These are phyloP conservation scores for Leptobrachium leishanense DNA, from an alignment of 2,113 vertebrate species.

Conservation along the genomic window DNA sequence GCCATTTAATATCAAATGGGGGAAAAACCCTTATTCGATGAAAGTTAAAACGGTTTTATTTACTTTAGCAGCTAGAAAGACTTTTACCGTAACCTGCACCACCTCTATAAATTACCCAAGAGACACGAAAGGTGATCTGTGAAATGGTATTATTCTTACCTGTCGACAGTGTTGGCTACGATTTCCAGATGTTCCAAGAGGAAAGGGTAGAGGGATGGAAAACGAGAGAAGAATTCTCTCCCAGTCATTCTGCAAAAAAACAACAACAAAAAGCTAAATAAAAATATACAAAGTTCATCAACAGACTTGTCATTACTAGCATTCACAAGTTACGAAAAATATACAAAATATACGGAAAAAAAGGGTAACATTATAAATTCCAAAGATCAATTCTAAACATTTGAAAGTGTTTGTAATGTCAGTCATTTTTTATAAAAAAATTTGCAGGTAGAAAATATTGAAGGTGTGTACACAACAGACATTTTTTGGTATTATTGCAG, in stretches of 20 bases:
- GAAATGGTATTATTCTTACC: conserved; percentile 61
- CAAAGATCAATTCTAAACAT: too few species aligned
- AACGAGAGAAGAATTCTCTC: conserved; percentile 92
- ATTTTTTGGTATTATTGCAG: too few species aligned
- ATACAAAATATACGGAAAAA: too few species aligned
- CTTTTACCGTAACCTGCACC: background rate
- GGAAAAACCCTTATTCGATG: background rate
- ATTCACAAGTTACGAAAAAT: too few species aligned
- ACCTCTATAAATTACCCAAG: conserved; percentile 10
- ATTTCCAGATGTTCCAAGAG: conserved; percentile 85
- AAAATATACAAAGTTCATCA: too few species aligned
- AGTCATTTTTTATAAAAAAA: too few species aligned
- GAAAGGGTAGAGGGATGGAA: conserved; percentile 90
- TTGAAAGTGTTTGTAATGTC: too few species aligned
- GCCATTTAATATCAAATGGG: background rate
- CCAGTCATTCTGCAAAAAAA: conserved; percentile 85
- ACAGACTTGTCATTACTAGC: too few species aligned
- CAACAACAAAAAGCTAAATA: too few species aligned
- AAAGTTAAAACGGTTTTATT: background rate
- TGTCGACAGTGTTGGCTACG: conserved; percentile 77
- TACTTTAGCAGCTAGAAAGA: conserved; percentile 1
- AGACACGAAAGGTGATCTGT: background rate
- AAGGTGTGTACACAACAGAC: too few species aligned
- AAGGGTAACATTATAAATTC: too few species aligned
- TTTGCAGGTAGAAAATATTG: too few species aligned